Percentiles rank a stretch among this genome's conserved stretches.
Evolutionary conservation across 2,113 vertebrate species (phyloP).

Genomic region (Halcyon malimbica): DNA sequence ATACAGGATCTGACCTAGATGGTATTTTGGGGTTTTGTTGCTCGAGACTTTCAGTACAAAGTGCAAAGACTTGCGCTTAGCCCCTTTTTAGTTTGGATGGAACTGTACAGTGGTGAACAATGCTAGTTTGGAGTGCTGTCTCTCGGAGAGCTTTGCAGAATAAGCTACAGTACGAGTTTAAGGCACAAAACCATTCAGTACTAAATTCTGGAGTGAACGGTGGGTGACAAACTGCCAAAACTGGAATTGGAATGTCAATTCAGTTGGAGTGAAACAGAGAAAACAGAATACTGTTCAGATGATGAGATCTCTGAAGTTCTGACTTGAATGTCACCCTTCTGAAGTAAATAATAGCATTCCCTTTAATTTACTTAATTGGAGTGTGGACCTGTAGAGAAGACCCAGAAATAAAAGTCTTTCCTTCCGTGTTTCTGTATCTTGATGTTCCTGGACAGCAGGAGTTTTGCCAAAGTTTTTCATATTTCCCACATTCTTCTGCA

Average conservation of each 20-base stretch:
- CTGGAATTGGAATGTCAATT: not conserved
- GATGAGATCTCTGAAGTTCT: not conserved
- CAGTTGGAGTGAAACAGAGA: not conserved
- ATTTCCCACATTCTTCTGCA: not conserved
- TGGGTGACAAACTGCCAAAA: not conserved
- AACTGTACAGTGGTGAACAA: not conserved
- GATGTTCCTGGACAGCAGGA: not conserved
- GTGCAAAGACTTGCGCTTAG: not conserved
- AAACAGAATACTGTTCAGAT: not conserved
- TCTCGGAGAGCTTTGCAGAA: not conserved
- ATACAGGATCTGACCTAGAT: not conserved
- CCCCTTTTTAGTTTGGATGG: not conserved
- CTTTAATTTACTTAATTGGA: not conserved
- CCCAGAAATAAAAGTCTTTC: not conserved
- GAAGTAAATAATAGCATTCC: not conserved
- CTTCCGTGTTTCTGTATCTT: not conserved
- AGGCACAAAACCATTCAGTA: not conserved
- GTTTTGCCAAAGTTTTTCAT: not conserved
- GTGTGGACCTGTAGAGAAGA: not conserved
- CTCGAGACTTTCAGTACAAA: not conserved
- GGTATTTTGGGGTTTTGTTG: not conserved
- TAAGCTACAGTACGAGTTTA: not conserved
- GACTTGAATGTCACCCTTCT: not conserved
- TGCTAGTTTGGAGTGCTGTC: not conserved
- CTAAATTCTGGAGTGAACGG: not conserved